A percentile compares a stretch with the other conserved stretches of the same genome.
These are phyloP conservation scores for Atractosteus spatula DNA, from an alignment of 2,113 vertebrate species.

Conservation along the genomic window DNA sequence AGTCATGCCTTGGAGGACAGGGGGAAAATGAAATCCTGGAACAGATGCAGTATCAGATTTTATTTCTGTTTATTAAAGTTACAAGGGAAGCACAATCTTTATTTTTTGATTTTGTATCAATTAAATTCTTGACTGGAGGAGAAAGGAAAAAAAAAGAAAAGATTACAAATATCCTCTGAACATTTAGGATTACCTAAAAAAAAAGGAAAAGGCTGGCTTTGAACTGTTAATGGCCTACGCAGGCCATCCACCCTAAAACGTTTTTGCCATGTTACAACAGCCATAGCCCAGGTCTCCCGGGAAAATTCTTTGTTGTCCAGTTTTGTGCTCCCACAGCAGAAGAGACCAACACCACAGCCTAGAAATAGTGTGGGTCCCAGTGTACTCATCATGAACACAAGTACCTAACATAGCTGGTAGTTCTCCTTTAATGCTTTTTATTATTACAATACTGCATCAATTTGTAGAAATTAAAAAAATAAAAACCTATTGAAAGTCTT, in stretches of 20 bases:
- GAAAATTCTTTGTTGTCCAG: too few species aligned
- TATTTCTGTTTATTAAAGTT: constrained; percentile 42
- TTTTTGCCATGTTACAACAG: neutral
- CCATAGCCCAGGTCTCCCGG: too few species aligned
- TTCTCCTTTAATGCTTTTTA: constrained; percentile 5
- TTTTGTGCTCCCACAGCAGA: constrained; percentile 9
- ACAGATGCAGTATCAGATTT: constrained; percentile 5
- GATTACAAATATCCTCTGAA: constrained; percentile 41
- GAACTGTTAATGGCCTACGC: constrained; percentile 19
- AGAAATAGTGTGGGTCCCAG: constrained; percentile 25
- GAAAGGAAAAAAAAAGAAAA: constrained; percentile 40
- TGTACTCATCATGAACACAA: constrained; percentile 23
- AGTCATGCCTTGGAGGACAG: too few species aligned
- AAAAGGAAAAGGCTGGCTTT: neutral
- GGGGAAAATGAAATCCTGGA: constrained; percentile 10
- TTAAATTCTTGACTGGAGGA: constrained; percentile 29
- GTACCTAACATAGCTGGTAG: constrained; percentile 2
- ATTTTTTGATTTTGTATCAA: constrained; percentile 38
- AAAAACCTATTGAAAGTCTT: constrained; percentile 28
- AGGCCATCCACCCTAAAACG: constrained; percentile 10
- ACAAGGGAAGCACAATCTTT: constrained; percentile 33
- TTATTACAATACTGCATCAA: constrained; percentile 48
- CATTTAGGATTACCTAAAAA: constrained; percentile 12
- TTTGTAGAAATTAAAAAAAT: constrained; percentile 36
- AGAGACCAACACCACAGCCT: constrained; percentile 25